Conservation (phyloP, 2,888 invertebrate genomes). For the Epinotia nisella region DNA sequence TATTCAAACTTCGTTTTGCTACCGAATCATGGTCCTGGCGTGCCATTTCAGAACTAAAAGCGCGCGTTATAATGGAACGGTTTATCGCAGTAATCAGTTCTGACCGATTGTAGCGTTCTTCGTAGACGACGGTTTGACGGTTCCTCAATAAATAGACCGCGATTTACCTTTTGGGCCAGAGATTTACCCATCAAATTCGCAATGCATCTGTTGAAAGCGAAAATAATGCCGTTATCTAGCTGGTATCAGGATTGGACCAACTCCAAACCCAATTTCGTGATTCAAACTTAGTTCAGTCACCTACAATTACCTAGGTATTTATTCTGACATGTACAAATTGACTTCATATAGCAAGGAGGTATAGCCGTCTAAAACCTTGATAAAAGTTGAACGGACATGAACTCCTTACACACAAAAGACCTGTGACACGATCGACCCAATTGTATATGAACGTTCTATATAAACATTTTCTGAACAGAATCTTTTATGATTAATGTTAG, state of each 20-base stretch:
- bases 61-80: neutral
- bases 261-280: too few relatives aligned
- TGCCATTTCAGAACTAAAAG: neutral
- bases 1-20: neutral
- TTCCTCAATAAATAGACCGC: too few relatives aligned
- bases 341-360: neutral
- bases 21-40: too few relatives aligned
- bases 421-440: constrained; percentile 26
- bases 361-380: constrained; percentile 6
- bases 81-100: neutral
- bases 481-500: neutral
- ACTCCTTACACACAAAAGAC: constrained; percentile 18
- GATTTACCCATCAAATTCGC: too few relatives aligned
- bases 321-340: constrained; percentile 20
- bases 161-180: too few relatives aligned
- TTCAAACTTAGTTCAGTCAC: constrained; percentile 5
- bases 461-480: neutral
- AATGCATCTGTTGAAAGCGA: too few relatives aligned
- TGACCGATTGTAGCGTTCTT: neutral
- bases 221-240: too few relatives aligned
- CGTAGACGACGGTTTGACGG: too few relatives aligned
- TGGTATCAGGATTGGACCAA: too few relatives aligned
- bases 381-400: constrained; percentile 24
- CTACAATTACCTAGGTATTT: constrained; percentile 17
- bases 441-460: constrained; percentile 1